Conservation (phyloP, 1,140 invertebrate species). For the Delia radicum region DNA sequence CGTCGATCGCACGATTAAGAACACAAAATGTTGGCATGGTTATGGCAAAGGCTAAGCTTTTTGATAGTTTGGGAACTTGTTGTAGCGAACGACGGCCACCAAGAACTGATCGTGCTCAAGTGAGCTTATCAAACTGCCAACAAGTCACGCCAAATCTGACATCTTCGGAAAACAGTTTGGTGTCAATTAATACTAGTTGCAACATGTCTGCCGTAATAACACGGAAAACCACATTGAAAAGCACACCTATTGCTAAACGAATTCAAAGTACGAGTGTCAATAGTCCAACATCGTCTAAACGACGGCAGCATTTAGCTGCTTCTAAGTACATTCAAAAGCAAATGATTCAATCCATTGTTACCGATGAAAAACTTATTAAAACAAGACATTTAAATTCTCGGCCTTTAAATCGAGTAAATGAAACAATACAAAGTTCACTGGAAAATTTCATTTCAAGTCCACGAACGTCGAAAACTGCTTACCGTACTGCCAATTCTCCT, state of each 20-base stretch:
- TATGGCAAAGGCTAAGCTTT: constrained; percentile 65
- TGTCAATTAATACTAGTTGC: too few relatives aligned
- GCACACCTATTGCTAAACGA: neutral
- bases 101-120: too few relatives aligned
- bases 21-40: constrained; percentile 71
- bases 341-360: neutral
- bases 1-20: constrained; percentile 64
- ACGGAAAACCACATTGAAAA: neutral
- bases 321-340: neutral
- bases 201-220: too few relatives aligned
- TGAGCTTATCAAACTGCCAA: neutral
- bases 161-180: too few relatives aligned
- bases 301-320: neutral
- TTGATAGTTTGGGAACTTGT: constrained; percentile 58
- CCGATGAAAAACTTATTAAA: neutral
- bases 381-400: neutral
- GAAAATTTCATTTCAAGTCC: neutral
- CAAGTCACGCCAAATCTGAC: too few relatives aligned
- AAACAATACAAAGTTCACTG: neutral
- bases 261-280: neutral
- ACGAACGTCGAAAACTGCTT: neutral
- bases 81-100: too few relatives aligned
- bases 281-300: neutral
- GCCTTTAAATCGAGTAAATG: neutral
- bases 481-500: neutral